Evolutionary conservation across 2,888 invertebrate species (phyloP), one percentile per base, ranked within the genome.

Genomic region (Agonopterix alstromeriana): DNA sequence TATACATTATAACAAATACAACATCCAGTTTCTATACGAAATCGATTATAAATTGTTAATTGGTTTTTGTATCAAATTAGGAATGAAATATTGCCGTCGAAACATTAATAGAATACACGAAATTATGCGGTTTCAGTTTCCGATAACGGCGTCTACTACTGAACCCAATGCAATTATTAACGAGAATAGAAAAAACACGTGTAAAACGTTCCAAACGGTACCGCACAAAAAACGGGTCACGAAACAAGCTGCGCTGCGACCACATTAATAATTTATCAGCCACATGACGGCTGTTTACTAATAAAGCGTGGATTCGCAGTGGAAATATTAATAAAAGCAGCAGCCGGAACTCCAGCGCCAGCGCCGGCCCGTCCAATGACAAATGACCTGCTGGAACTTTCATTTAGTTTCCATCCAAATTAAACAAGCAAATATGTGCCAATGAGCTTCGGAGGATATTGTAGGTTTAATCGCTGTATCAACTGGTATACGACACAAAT

Each of bases 261-360:
- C 87, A 78, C 87, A 85, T 88, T 87, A 86, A 88, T 88, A 88
- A 88, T 87, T 87, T 87, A 87, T 87, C 86, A 86, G 84, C 81
- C 86, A 67, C 79, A 83, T 86, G 87, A 88, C 87, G 82, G 80
- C 80, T 86, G 87, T 87, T 87, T 86, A 84, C 87, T 87, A 88
- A 88, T 88, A 88, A 87, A 87, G 84, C 87, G 82, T 74, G 75
- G 82, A 82, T 83, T 86, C 82, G 75, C 77, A 67, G 73, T 82
- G 83, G 81, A 86, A 87, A 87, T 88, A 87, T 88, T 86, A 88
- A 88, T 87, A 87, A 88, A 86, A 85, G 82, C 83, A 77, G 81
- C 79, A 80, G 70, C 64, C 69, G 73, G 73, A 67, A 74, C 74
- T 47, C 42, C 27, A 40, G 46, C 46, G 11, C 71, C 67, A 66